These are phyloP conservation scores for Oscarella lobularis DNA, from an alignment of 37 sponge, comb jelly and placozoan species.

Conservation along the genomic window DNA sequence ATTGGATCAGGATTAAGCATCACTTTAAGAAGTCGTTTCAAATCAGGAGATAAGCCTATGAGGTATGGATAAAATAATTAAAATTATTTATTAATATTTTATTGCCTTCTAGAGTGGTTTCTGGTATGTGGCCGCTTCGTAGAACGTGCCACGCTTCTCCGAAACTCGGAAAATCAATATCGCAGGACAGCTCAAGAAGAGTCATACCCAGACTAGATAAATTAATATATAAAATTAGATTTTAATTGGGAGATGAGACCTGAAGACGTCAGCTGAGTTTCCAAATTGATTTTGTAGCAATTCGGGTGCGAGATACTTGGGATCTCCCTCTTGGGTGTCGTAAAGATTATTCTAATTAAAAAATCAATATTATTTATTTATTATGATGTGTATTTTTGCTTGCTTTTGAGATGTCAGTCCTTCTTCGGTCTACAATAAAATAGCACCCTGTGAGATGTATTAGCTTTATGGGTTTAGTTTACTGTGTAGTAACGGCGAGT, in stretches of 20 bases:
- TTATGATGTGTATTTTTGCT: too few species aligned
- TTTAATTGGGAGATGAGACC: too few species aligned
- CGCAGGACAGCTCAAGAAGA: conserved; percentile 64
- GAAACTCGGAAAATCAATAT: conserved; percentile 50
- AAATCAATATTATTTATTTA: too few species aligned
- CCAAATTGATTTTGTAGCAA: conserved; percentile 56
- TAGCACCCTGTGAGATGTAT: too few species aligned
- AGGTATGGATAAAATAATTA: not conserved
- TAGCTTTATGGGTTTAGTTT: too few species aligned
- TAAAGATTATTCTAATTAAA: not conserved
- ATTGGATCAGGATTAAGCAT: conserved; percentile 4
- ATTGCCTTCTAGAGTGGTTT: conserved; percentile 27
- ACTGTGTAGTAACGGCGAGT: too few species aligned
- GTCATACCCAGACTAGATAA: conserved; percentile 61
- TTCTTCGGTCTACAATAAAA: too few species aligned
- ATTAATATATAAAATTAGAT: too few species aligned
- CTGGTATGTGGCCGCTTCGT: conserved; percentile 41
- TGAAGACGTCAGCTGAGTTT: conserved; percentile 66
- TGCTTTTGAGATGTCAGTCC: too few species aligned
- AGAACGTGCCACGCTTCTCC: conserved; percentile 59
- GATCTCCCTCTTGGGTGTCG: conserved; percentile 60
- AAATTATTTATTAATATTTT: not conserved
- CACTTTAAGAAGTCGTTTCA: not conserved
- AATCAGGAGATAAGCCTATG: conserved; percentile 21
- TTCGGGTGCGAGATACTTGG: conserved; percentile 78